Evolutionary conservation across 1,140 invertebrate species (phyloP), one percentile per base, ranked within the genome.

Genomic region (Hylaeus volcanicus): DNA sequence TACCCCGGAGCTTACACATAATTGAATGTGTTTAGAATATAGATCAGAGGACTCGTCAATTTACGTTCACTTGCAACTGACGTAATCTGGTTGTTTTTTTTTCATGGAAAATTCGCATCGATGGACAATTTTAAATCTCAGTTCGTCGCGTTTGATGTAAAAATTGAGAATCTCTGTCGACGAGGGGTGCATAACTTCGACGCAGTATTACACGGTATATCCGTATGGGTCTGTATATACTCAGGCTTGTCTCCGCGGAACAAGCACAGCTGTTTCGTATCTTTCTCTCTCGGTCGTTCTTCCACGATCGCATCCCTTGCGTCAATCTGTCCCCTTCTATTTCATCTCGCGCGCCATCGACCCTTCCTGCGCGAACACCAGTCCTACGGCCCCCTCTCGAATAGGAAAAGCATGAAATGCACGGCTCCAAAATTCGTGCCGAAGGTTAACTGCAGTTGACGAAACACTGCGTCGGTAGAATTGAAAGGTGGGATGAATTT

Each of bases 231-330:
- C 80, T 72, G 81, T 85, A 79, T 69, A 91, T 69, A 91, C 88
- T 86, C 81, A 87, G 86, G 82, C 85, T 87, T 87, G 88, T 89
- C 90, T 87, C 88, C 81, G 83, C 85, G 86, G 80, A 88, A 87
- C 80, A 65, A 72, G 81, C 85, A 88, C 90, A 91, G 89, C 89
- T 91, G 89, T 90, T 88, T 88, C 81, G 73, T 88, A 82, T 89
- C 88, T 86, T 86, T 88, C 78, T 89, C 84, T 83, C 77, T 83
- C 79, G 43, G 15, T 74, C 39, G 41, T 58, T 43, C 69, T 26
- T 60, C n/a, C 43, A 51, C 37, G 61, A 82, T 79, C 78, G 85
- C 87, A 83, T 86, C 79, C 84, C 86, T 81, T 82, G 58, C 82
- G 75, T 88, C 80, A 82, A 82, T 82, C 84, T 89, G 66, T 84